phyloP scores from a whole-genome alignment of 1,140 invertebrate species.

The Atopsyche davidsoni region DNA sequence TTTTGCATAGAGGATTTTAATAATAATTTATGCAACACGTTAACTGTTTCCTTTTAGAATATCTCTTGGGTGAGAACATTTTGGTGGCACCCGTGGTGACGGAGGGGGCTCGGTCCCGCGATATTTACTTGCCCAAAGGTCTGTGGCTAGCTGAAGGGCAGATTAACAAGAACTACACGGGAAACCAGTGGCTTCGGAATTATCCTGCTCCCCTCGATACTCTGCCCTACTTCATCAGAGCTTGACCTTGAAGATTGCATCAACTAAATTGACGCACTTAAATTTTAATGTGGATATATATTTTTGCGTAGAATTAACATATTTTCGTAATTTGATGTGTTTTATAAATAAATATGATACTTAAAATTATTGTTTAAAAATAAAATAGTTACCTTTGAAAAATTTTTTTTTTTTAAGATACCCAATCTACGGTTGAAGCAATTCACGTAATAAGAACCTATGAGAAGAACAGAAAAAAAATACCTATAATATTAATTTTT shows the following conservation, averaged over 20 bases:
- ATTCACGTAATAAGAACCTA: no score
- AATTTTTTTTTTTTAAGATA: no score
- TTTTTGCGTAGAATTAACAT: no score
- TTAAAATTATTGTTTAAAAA: no score
- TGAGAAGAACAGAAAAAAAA: no score
- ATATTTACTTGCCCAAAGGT: conserved; percentile 73
- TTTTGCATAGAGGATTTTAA: neutral
- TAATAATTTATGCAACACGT: neutral
- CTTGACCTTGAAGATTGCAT: neutral
- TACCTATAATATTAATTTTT: no score
- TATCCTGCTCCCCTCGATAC: conserved; percentile 61
- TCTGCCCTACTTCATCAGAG: conserved; percentile 57
- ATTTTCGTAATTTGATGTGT: no score
- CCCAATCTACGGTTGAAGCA: no score
- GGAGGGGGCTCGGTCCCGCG: conserved; percentile 55
- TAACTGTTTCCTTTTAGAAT: conserved; percentile 56
- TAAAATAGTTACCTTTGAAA: no score
- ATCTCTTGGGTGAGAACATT: conserved; percentile 74
- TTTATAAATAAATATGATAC: no score
- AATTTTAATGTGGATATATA: no score
- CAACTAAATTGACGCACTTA: neutral
- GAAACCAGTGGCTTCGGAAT: conserved; percentile 58
- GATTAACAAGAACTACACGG: conserved; percentile 41
- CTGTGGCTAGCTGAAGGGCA: conserved; percentile 58
- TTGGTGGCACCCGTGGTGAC: conserved; percentile 78